Evolutionary conservation across 1,140 invertebrate species (phyloP).

Genomic region (Hylaeus volcanicus): DNA sequence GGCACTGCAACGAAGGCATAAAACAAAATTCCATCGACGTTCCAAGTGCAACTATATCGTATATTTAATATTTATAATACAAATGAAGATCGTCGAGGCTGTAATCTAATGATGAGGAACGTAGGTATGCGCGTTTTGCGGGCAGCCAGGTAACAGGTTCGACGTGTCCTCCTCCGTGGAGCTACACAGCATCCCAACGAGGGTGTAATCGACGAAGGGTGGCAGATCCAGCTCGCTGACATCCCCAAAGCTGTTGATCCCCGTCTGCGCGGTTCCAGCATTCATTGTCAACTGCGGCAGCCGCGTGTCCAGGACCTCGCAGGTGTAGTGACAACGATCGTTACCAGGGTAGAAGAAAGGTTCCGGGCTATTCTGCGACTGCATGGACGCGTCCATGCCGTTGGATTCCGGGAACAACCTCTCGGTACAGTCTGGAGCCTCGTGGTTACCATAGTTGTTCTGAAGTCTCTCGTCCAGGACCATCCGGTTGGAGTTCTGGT

Average conservation of each 20-base stretch:
- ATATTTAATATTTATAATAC: conserved; percentile 61
- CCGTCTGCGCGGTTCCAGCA: conserved; percentile 15
- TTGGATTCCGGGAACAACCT: conserved; percentile 64
- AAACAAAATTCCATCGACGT: background rate
- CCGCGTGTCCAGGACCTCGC: conserved; percentile 74
- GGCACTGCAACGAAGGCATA: no score
- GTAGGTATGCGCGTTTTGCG: conserved; percentile 69
- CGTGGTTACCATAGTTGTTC: conserved; percentile 65
- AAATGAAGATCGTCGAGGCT: conserved; percentile 35
- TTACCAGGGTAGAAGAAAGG: conserved; percentile 73
- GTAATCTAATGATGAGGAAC: conserved; percentile 75
- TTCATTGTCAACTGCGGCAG: conserved; percentile 63
- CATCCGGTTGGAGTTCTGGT: conserved; percentile 44
- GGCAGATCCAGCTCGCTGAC: conserved; percentile 73
- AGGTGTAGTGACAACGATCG: conserved; percentile 76
- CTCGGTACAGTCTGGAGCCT: conserved; percentile 59
- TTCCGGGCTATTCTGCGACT: conserved; percentile 70
- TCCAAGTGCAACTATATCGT: conserved; percentile 50
- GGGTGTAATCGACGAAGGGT: conserved; percentile 77
- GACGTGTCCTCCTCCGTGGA: conserved; percentile 68
- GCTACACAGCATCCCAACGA: conserved; percentile 78
- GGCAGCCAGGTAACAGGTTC: conserved; percentile 55
- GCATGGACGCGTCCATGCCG: conserved; percentile 54
- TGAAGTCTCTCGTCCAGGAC: conserved; percentile 59
- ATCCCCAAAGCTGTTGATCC: conserved; percentile 63